Percentiles rank a stretch among this genome's conserved stretches.
phyloP scores from a whole-genome alignment of 2,797 vertebrate species.

The Acropternis orthonyx region DNA sequence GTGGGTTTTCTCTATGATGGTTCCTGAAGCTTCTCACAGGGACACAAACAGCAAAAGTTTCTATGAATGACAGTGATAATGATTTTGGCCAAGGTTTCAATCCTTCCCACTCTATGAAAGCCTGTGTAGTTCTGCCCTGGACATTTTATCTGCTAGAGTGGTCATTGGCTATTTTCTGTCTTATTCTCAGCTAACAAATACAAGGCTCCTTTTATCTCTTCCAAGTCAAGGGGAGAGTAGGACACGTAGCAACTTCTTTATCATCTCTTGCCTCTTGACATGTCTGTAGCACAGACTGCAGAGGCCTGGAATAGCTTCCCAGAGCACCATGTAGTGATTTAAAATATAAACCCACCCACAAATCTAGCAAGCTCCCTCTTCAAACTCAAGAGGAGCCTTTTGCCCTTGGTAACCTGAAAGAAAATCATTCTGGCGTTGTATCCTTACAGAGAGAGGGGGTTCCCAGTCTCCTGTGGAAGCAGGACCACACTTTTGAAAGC shows the following conservation, averaged over 20 bases:
- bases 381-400: neutral
- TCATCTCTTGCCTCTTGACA: neutral
- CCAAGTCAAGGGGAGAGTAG: neutral
- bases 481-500: neutral
- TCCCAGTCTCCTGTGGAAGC: neutral
- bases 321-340: neutral
- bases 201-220: neutral
- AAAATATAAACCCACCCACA: neutral
- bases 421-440: neutral
- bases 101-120: neutral
- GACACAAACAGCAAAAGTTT: neutral
- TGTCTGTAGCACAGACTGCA: neutral
- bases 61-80: neutral
- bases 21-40: neutral
- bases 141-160: neutral
- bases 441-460: neutral
- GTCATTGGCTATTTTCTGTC: neutral
- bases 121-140: neutral
- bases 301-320: neutral
- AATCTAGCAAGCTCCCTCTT: neutral
- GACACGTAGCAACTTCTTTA: fast-evolving
- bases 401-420: neutral
- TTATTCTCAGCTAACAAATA: neutral
- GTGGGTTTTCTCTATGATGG: neutral
- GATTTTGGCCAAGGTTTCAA: neutral